These are phyloP conservation scores for Emmelina monodactyla DNA, from an alignment of 2,888 invertebrate species.

Conservation along the genomic window DNA sequence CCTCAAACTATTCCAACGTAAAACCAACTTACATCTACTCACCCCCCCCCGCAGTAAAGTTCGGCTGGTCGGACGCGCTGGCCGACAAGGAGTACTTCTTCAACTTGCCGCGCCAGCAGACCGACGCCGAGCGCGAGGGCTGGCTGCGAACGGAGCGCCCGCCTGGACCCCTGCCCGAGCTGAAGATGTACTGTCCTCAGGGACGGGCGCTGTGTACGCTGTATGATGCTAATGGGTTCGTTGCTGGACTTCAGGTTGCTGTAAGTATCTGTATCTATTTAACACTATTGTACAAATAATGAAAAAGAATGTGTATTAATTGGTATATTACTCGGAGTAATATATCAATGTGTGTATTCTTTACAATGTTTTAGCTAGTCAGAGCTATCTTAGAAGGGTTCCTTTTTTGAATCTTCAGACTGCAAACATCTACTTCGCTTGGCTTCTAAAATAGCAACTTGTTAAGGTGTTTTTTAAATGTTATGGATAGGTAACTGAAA, in stretches of 20 bases:
- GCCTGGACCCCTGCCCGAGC: conserved; percentile 37
- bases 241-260: conserved; percentile 50
- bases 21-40: conserved; percentile 4
- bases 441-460: no score
- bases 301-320: no score
- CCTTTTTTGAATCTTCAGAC: no score
- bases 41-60: conserved; percentile 33
- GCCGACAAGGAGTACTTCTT: conserved; percentile 52
- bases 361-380: no score
- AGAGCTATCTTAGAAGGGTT: no score
- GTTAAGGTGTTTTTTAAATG: no score
- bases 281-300: no score
- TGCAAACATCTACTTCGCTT: no score
- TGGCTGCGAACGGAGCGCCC: conserved; percentile 20
- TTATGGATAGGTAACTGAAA: no score
- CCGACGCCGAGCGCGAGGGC: conserved; percentile 30
- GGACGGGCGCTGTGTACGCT: conserved; percentile 44
- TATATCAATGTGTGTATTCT: no score
- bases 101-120: conserved; percentile 45
- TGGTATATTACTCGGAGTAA: no score
- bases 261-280: no score
- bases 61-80: conserved; percentile 52
- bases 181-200: conserved; percentile 47
- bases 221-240: conserved; percentile 47
- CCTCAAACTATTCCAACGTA: neutral